A percentile compares a stretch with the other conserved stretches of the same genome.
Evolutionary conservation across 1,140 invertebrate species (phyloP).

Genomic region (Cydia pomonella): DNA sequence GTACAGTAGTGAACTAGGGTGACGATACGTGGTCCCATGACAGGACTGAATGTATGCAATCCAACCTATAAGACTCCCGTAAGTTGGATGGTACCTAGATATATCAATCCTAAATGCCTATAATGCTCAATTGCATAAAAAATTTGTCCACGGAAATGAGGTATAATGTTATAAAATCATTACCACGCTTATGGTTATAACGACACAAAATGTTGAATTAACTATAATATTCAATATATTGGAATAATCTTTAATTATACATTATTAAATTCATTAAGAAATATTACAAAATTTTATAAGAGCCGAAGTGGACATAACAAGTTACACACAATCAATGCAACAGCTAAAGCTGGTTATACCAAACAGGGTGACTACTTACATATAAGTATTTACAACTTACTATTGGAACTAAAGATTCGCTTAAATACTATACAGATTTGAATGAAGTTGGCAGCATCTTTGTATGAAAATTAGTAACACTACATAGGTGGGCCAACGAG

Average conservation of each 20-base stretch:
- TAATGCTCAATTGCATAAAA: background rate
- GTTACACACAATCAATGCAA: conserved; percentile 4
- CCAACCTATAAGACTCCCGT: background rate
- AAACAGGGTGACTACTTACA: conserved; percentile 8
- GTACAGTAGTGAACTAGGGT: no score
- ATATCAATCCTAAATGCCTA: background rate
- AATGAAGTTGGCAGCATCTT: background rate
- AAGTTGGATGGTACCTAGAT: background rate
- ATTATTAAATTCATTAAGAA: background rate
- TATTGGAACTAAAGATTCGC: conserved; percentile 2
- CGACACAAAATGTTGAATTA: background rate
- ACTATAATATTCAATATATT: background rate
- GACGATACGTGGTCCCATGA: no score
- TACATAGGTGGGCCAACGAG: background rate
- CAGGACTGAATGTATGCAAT: no score
- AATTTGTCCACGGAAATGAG: background rate
- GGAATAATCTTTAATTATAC: background rate
- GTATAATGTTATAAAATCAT: background rate
- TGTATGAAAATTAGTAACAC: background rate
- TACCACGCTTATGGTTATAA: background rate
- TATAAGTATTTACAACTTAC: background rate
- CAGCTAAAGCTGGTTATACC: conserved; percentile 19
- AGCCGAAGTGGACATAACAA: background rate
- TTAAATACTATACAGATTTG: conserved; percentile 1
- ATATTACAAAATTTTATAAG: background rate